Conservation (phyloP, 2,113 vertebrate species). For the Actenoides lindsayi region DNA sequence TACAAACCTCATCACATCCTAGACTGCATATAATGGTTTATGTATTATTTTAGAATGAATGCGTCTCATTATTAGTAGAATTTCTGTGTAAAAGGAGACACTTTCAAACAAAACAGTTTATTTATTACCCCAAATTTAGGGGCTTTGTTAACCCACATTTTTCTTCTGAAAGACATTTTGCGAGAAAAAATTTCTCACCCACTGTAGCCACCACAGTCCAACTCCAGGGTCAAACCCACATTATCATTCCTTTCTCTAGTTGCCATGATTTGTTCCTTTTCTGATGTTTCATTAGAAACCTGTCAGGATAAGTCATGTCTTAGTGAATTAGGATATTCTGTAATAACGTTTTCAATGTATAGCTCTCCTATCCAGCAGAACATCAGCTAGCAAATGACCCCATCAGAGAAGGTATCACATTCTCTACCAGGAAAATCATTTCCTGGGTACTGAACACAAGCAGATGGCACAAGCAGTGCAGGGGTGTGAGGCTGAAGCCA, state of each 20-base stretch:
- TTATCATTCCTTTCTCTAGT: neutral
- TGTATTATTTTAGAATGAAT: neutral
- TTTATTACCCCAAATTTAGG: neutral
- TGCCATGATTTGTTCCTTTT: neutral
- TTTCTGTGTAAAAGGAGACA: neutral
- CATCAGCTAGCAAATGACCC: neutral
- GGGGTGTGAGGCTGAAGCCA: neutral
- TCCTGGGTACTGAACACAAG: neutral
- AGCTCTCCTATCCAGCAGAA: neutral
- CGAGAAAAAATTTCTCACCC: neutral
- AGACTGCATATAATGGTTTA: neutral
- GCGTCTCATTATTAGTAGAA: neutral
- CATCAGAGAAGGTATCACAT: neutral
- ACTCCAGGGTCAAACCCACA: neutral
- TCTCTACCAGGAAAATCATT: neutral
- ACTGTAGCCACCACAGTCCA: neutral
- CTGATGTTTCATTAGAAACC: neutral
- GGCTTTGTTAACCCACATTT: neutral
- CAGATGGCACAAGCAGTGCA: neutral
- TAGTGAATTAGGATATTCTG: neutral
- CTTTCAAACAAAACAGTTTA: neutral
- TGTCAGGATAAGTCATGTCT: neutral
- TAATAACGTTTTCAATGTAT: neutral
- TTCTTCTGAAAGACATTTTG: neutral
- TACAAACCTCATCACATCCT: accelerated